Percentiles rank a stretch among this genome's conserved stretches.
Evolutionary conservation across 2,113 vertebrate species (phyloP).

Genomic region (Mola mola): DNA sequence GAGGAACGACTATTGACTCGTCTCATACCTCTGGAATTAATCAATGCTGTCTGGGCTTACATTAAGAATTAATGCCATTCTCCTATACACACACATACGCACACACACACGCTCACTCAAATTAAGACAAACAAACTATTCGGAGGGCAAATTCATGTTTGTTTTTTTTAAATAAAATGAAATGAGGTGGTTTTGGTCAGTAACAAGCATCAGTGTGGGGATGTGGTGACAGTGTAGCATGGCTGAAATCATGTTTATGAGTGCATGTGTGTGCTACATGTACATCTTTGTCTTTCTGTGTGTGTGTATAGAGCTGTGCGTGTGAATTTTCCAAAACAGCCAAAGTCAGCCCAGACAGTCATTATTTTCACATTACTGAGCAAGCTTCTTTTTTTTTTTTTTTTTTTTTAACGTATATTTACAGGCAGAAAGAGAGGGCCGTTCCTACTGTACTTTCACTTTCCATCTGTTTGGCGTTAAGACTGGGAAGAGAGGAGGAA

Average conservation of each 20-base stretch:
- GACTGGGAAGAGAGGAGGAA: constrained; percentile 62
- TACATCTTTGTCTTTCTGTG: constrained; percentile 6
- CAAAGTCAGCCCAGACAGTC: constrained; percentile 72
- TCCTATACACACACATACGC: constrained; percentile 31
- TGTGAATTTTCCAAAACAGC: constrained; percentile 50
- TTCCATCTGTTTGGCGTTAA: constrained; percentile 72
- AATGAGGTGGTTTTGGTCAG: constrained; percentile 64
- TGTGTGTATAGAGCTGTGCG: constrained; percentile 1
- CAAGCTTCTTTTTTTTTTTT: constrained; percentile 45
- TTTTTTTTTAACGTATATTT: constrained; percentile 74
- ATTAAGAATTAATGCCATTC: constrained; percentile 65
- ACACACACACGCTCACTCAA: neutral
- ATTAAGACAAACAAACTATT: constrained; percentile 54
- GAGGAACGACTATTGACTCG: constrained; percentile 65
- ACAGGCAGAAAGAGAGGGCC: constrained; percentile 67
- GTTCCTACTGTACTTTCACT: constrained; percentile 65
- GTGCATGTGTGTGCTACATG: constrained; percentile 30
- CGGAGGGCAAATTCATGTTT: constrained; percentile 45
- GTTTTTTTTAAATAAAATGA: constrained; percentile 54
- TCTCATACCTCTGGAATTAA: constrained; percentile 68
- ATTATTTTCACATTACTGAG: constrained; percentile 74
- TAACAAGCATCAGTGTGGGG: constrained; percentile 46
- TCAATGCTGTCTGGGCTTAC: constrained; percentile 73
- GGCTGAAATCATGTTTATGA: constrained; percentile 26
- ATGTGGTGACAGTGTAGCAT: constrained; percentile 19